These are phyloP conservation scores for Nerophis lumbriciformis DNA, from an alignment of 2,113 vertebrate species.

Conservation along the genomic window DNA sequence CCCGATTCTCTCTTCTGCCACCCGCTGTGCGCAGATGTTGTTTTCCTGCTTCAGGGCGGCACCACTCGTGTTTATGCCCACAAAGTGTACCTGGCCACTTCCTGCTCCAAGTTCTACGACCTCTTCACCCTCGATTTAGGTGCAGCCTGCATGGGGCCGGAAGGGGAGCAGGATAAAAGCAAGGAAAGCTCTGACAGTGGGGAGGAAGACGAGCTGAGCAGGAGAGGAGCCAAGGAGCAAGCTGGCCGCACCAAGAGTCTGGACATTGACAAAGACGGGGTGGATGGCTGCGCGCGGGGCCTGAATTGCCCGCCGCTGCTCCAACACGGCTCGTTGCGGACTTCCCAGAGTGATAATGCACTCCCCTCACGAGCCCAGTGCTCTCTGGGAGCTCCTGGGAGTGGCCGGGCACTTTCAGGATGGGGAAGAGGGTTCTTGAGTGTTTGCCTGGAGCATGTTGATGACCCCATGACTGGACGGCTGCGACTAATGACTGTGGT, in stretches of 20 bases:
- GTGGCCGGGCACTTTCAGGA: constrained; percentile 62
- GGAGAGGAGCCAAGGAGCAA: constrained; percentile 69
- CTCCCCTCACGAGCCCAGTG: constrained; percentile 63
- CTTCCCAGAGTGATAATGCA: constrained; percentile 75
- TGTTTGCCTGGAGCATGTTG: constrained; percentile 72
- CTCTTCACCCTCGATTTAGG: constrained; percentile 77
- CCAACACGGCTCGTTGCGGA: constrained; percentile 65
- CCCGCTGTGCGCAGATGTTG: constrained; percentile 79
- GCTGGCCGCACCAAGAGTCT: constrained; percentile 75
- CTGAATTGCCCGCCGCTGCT: constrained; percentile 59
- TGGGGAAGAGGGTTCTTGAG: constrained; percentile 84
- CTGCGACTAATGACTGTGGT: constrained; percentile 78
- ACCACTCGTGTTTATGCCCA: constrained; percentile 77
- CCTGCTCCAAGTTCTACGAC: constrained; percentile 89
- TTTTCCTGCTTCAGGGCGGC: constrained; percentile 78
- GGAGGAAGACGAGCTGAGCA: constrained; percentile 68
- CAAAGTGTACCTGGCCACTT: constrained; percentile 84
- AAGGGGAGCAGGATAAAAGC: constrained; percentile 39
- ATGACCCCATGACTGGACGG: constrained; percentile 74
- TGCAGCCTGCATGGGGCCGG: constrained; percentile 14
- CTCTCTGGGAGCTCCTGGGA: constrained; percentile 34
- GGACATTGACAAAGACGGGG: constrained; percentile 69
- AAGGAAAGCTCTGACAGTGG: constrained; percentile 55
- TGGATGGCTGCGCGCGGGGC: constrained; percentile 51
- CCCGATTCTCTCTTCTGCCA: constrained; percentile 77